A percentile compares a stretch with the other conserved stretches of the same genome.
phyloP scores from a whole-genome alignment of 1,140 invertebrate genomes.

The Penaeus indicus region DNA sequence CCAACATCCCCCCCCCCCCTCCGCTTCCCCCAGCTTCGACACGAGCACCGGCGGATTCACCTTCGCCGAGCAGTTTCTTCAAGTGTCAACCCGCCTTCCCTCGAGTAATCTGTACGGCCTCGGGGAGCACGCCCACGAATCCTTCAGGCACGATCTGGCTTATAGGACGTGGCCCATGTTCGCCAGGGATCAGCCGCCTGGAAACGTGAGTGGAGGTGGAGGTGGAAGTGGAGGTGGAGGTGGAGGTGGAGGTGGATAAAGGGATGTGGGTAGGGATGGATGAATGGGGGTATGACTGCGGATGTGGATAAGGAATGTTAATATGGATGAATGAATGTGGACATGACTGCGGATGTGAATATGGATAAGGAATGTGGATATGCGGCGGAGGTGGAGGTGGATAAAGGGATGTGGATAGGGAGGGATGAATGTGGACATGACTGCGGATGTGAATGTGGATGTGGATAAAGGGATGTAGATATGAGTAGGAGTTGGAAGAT shows the following conservation, averaged over 20 bases:
- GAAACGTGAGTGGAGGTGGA: conserved; percentile 65
- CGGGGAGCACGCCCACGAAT: conserved; percentile 70
- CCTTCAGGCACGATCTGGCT: conserved; percentile 68
- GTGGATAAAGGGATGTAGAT: no score
- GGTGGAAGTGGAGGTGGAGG: neutral
- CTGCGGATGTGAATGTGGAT: neutral
- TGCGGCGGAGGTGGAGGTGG: neutral
- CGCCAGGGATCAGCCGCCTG: conserved; percentile 71
- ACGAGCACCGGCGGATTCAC: conserved; percentile 67
- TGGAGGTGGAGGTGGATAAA: neutral
- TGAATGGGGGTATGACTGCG: conserved; percentile 49
- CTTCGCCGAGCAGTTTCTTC: conserved; percentile 74
- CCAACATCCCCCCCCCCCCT: no score
- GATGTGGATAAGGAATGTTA: neutral
- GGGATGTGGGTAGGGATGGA: no score
- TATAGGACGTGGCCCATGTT: conserved; percentile 71
- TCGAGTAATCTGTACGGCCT: conserved; percentile 73
- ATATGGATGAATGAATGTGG: neutral
- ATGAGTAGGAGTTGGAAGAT: no score
- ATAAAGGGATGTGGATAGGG: neutral
- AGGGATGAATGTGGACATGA: neutral
- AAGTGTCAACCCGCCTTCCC: conserved; percentile 72
- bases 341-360: neutral
- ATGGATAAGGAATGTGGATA: conserved; percentile 65
- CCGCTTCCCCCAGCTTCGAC: conserved; percentile 61